Base-by-base conservation (phyloP, 2,888 invertebrate genomes). In the Pherbina coryleti region DNA sequence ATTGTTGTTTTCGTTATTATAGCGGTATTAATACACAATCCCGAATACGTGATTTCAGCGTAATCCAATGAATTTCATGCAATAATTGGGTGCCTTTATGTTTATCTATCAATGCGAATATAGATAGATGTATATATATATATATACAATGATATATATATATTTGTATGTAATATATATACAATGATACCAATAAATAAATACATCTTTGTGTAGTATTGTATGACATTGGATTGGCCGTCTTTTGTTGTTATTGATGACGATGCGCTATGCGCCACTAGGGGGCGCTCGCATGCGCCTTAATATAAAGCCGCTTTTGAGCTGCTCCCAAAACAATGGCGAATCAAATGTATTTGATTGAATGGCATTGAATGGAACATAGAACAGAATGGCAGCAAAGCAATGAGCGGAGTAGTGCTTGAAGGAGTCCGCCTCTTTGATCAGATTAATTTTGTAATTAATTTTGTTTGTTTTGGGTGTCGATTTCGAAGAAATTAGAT, bases 31-130 rank as follows among this genome's bases (percentile, higher is more conserved):
- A 75, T 75, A 31, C 75, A 37, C 28, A 75, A 83, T 83, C 82
- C 82, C 69, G 79, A 73, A 80, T 79, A 82, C 84, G 84, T 84
- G 84, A 83, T 81, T 83, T 83, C 83, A 80, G 81, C 82, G 81
- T 83, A 84, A 84, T 84, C 83, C 82, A 79, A 79, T 80, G 84
- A 81, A 84, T 84, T 84, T 83, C 81, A 80, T 81, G 76, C 82
- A 82, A 83, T 83, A 82, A 84, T 83, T 84, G 84, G 83, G 82
- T 81, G 82, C 78, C 80, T 66, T 14, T 62, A 14, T 74, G 60
- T 64, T 64, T 64, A 62, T 64, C 34, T n/a, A 44, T 57, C 37
- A 22, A 37, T 60, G 49, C 25, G 17, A 60, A 8, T 72, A 11
- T 17, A 14, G 64, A 3, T 25, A 14, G 17, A n/a, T 74, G n/a